These are phyloP conservation scores for Eupithecia inturbata DNA, from an alignment of 2,888 invertebrate species.

Conservation along the genomic window DNA sequence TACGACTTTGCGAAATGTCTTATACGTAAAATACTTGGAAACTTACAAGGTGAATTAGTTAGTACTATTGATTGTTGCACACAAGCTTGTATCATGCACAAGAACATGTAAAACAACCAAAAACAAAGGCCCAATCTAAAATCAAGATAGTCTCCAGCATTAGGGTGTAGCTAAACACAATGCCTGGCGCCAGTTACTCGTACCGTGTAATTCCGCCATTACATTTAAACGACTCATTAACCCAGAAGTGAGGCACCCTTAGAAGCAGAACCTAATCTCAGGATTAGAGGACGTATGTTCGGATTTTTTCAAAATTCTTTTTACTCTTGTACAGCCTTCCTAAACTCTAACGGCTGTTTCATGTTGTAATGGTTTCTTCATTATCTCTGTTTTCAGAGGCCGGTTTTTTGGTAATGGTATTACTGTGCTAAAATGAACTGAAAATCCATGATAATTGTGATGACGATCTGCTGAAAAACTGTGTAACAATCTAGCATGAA, in stretches of 20 bases:
- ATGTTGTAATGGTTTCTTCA: slow-evolving; percentile 19
- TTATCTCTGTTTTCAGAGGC: slow-evolving; percentile 10
- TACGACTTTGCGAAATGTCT: no score
- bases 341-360: slow-evolving; percentile 35
- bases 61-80: background rate
- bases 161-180: slow-evolving; percentile 28
- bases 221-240: slow-evolving; percentile 46
- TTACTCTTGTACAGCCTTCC: slow-evolving; percentile 36
- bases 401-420: slow-evolving; percentile 1
- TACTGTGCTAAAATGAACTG: background rate
- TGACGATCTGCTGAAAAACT: background rate
- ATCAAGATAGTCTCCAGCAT: slow-evolving; percentile 25
- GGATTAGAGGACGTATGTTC: slow-evolving; percentile 41
- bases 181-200: slow-evolving; percentile 34
- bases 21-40: no score
- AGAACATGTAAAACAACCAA: background rate
- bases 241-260: slow-evolving; percentile 40
- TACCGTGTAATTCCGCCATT: slow-evolving; percentile 35
- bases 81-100: background rate
- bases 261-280: slow-evolving; percentile 40
- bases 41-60: no score
- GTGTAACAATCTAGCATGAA: background rate
- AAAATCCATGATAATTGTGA: background rate
- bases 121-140: slow-evolving; percentile 7
- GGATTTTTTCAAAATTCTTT: slow-evolving; percentile 41